Evolutionary conservation across 1,140 invertebrate genomes (phyloP), one percentile per base, ranked within the genome.

Genomic region (Gryon sp.): DNA sequence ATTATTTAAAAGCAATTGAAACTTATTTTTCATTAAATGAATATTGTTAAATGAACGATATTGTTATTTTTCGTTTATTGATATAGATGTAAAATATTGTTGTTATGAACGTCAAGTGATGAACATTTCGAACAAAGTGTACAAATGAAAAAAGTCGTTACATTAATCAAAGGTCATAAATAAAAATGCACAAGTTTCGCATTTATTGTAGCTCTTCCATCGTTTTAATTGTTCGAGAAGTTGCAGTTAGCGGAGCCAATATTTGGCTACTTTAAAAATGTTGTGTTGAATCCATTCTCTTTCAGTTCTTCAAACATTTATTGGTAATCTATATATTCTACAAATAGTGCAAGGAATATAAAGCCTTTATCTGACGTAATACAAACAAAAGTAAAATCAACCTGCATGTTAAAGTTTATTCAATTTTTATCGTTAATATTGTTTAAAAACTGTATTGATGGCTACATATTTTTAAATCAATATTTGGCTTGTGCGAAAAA

Each of bases 251-350:
- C 32, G 28, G 41, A 36, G 32, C 68, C 41, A 73, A 73, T 73
- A 73, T 73, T 73, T 73, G 59, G 43, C 41, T 66, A 46, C 62
- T 74, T 74, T 60, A 60, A 66, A 74, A 74, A 66, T 74, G 28
- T 66, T 68, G 45, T 28, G 40, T 28, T 41, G 53, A 62, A 68
- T 75, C 72, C 53, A 66, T 75, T 68, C 62, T 62, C 45, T 55
- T 75, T 75, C 38, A 43, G 46, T 75, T 59, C 32, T 68, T 52
- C 72, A 75, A 75, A 75, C 63, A 75, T 75, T 68, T 68, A 68
- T 68, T 62, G 46, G 53, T 60, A 66, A 75, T 75, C 53, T 68
- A 75, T 75, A 75, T 75, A 68, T 66, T 66, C 59, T 75, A 75
- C 72, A 75, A 75, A 75, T 55, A 75, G 72, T 60, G 48, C 62